These are phyloP conservation scores for Oscheius onirici DNA, from an alignment of 2,888 invertebrate species.

Conservation along the genomic window DNA sequence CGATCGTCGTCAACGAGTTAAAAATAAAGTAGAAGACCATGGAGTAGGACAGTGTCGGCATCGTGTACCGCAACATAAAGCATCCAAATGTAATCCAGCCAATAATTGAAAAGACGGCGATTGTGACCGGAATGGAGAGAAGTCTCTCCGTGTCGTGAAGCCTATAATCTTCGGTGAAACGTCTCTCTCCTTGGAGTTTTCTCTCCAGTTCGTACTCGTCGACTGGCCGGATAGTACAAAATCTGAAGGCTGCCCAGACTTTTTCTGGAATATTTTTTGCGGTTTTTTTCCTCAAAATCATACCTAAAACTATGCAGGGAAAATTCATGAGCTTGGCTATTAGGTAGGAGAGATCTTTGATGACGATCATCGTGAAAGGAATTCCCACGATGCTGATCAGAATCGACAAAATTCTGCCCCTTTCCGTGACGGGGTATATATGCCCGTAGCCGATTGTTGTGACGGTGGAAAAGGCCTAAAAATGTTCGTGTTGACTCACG, in stretches of 20 bases:
- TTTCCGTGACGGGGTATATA: conserved; percentile 71
- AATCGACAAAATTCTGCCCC: conserved; percentile 71
- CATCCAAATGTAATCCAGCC: conserved; percentile 66
- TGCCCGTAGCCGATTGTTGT: conserved; percentile 71
- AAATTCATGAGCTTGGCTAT: conserved; percentile 51
- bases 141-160: conserved; percentile 43
- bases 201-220: conserved; percentile 47
- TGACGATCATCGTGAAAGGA: conserved; percentile 72
- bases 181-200: conserved; percentile 22
- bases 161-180: conserved; percentile 41
- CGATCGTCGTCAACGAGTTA: conserved; percentile 72
- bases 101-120: conserved; percentile 59
- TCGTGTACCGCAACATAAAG: conserved; percentile 70
- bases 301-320: conserved; percentile 55
- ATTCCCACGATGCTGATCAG: conserved; percentile 72
- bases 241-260: conserved; percentile 61
- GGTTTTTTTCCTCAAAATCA: neutral
- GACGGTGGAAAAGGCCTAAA: conserved; percentile 44
- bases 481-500: neutral
- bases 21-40: conserved; percentile 73
- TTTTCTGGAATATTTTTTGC: conserved; percentile 38
- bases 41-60: conserved; percentile 69
- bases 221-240: conserved; percentile 56
- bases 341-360: conserved; percentile 70
- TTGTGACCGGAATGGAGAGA: conserved; percentile 51